Conservation (phyloP, 2,888 invertebrate species). For the Himalopsyche anomala region DNA sequence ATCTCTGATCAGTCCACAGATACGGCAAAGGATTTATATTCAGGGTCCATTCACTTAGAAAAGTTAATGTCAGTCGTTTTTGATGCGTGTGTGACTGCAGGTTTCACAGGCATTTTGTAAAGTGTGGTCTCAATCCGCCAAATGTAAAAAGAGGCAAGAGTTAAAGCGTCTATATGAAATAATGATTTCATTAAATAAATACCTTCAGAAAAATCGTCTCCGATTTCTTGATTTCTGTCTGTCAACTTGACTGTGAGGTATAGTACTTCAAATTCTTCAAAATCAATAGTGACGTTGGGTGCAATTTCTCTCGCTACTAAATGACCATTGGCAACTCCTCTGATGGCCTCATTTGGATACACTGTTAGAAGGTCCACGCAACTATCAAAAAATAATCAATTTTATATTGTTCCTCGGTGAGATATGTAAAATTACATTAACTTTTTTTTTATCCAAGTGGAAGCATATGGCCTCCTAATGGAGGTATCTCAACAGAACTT, state of each 20-base stretch:
- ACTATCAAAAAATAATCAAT: conserved; percentile 68
- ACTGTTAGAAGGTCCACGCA: conserved; percentile 73
- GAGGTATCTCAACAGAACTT: too few species aligned
- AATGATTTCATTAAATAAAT: background rate
- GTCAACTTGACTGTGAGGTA: conserved; percentile 76
- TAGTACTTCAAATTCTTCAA: conserved; percentile 78
- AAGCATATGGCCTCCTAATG: too few species aligned
- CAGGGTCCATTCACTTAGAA: too few species aligned
- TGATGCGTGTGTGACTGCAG: too few species aligned
- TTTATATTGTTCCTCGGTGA: too few species aligned
- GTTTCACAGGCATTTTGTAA: background rate
- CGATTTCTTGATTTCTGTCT: conserved; percentile 75
- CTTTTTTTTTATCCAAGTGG: too few species aligned
- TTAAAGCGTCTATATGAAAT: background rate
- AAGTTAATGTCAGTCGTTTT: too few species aligned
- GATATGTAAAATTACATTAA: too few species aligned
- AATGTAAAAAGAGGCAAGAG: background rate
- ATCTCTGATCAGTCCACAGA: too few species aligned
- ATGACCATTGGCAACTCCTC: conserved; percentile 70
- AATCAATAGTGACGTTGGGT: conserved; percentile 75
- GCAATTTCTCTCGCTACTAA: conserved; percentile 72
- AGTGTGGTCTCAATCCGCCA: background rate
- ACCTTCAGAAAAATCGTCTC: conserved; percentile 68
- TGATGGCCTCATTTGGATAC: conserved; percentile 68
- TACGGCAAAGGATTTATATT: too few species aligned